Evolutionary conservation across 1,140 invertebrate species (phyloP).

Genomic region (Lepidurus arcticus): DNA sequence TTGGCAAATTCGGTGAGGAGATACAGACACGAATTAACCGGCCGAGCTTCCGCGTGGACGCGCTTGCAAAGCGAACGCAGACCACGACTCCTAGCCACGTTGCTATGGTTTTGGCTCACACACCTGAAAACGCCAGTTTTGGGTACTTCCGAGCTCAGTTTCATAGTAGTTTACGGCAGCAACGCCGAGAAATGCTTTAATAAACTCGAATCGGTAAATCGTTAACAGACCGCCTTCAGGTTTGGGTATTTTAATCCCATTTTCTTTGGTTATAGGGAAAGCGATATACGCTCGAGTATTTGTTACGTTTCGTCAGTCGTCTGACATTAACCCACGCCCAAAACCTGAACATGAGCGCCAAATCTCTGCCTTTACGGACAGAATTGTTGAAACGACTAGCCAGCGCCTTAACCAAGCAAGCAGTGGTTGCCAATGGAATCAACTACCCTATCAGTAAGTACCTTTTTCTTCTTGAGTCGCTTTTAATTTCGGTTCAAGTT

Average conservation of each 20-base stretch:
- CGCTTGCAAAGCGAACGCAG: slow-evolving; percentile 60
- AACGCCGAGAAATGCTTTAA: slow-evolving; percentile 53
- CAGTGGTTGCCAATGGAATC: slow-evolving; percentile 50
- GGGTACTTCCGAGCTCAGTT: slow-evolving; percentile 58
- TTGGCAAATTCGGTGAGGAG: slow-evolving; percentile 49
- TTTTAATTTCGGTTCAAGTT: too few relatives aligned
- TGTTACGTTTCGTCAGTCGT: slow-evolving; percentile 62
- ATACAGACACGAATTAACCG: slow-evolving; percentile 59
- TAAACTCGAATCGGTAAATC: slow-evolving; percentile 55
- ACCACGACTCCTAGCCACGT: slow-evolving; percentile 53
- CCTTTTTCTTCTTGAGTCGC: too few relatives aligned
- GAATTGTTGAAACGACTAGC: slow-evolving; percentile 57
- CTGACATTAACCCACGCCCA: slow-evolving; percentile 54
- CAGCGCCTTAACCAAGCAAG: slow-evolving; percentile 60
- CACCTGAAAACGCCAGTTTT: slow-evolving; percentile 60
- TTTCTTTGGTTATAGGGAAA: slow-evolving; percentile 51
- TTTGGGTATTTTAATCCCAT: slow-evolving; percentile 25
- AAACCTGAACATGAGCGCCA: slow-evolving; percentile 41
- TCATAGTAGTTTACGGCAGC: slow-evolving; percentile 52
- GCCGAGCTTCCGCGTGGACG: slow-evolving; percentile 59
- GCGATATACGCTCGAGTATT: slow-evolving; percentile 63
- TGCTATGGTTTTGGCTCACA: slow-evolving; percentile 66
- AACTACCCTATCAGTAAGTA: slow-evolving; percentile 50
- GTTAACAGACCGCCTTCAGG: not conserved
- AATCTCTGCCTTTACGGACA: slow-evolving; percentile 43